phyloP scores from a whole-genome alignment of 2,113 vertebrate species.

The Arvicanthis niloticus region DNA sequence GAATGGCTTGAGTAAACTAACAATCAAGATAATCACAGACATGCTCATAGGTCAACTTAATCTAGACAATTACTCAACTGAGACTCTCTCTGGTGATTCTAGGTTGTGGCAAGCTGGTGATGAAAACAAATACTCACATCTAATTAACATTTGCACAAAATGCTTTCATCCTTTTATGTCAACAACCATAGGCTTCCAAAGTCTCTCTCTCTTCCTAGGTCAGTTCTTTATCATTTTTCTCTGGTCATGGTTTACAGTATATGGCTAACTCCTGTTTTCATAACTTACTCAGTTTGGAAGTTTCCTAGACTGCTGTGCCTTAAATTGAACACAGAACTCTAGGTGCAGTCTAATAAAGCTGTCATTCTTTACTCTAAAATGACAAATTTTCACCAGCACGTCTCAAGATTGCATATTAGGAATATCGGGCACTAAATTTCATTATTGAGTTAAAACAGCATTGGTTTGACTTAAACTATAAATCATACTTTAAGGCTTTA shows the following conservation, averaged over 20 bases:
- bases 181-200: not conserved
- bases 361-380: not conserved
- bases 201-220: not conserved
- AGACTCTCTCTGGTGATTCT: not conserved
- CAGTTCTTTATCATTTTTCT: not conserved
- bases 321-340: not conserved
- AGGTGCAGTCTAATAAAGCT: not conserved
- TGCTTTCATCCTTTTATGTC: not conserved
- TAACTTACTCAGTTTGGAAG: not conserved
- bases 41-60: not conserved
- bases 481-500: not conserved
- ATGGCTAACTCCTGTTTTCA: not conserved
- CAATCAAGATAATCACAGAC: not conserved
- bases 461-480: not conserved
- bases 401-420: not conserved
- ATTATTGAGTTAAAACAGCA: not conserved
- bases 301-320: not conserved
- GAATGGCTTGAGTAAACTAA: not conserved
- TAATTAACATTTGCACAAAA: not conserved
- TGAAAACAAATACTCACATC: not conserved
- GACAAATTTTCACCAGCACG: not conserved
- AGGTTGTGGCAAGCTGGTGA: not conserved
- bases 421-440: not conserved
- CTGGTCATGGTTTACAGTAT: not conserved
- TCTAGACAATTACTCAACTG: not conserved